Base-by-base conservation (phyloP, 23 tunicate species). In the Clavelina lepadiformis region DNA sequence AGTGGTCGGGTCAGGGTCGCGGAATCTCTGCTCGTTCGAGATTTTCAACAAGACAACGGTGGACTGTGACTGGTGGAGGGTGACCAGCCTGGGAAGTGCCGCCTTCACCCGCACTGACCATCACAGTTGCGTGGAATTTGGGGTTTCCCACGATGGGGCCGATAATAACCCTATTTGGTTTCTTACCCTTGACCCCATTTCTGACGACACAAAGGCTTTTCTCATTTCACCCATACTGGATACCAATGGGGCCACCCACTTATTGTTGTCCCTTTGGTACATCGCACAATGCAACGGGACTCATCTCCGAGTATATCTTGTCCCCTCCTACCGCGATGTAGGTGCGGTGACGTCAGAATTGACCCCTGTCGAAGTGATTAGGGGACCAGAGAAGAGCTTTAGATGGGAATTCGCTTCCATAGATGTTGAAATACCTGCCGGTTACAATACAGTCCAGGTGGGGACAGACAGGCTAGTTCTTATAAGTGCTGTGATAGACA, bases 161-260 rank as follows among this genome's bases (percentile, higher is more conserved):
- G n/a, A n/a, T n/a, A n/a, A n/a, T n/a, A n/a, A n/a, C n/a, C n/a
- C n/a, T n/a, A n/a, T n/a, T n/a, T n/a, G n/a, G n/a, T n/a, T n/a
- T n/a, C n/a, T n/a, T n/a, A n/a, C n/a, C n/a, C n/a, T n/a, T n/a
- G n/a, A n/a, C 50, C 15, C 27, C 11, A 41, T 15, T 15, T 15
- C 11, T 7, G 19, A 50, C 26, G 8, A 34, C 3, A 5, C 65
- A 4, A 25, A n/a, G 25, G 82, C 31, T 32, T 38, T 25, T 24
- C 57, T 73, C 5, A 65, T 76, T 47, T 76, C 82, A 25, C 82
- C 82, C 8, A 49, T 65, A 27, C 38, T 76, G 2, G 64, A 76
- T 41, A 73, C 73, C 41, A n/a, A n/a, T n/a, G 82, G 73, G 27
- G 15, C 56, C 1, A 27, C 53, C 22, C 66, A 54, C 58, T 29